These are phyloP conservation scores for mouse (Mus musculus) DNA, from an alignment of 2,113 vertebrate genomes.

Conservation along the genomic window DNA sequence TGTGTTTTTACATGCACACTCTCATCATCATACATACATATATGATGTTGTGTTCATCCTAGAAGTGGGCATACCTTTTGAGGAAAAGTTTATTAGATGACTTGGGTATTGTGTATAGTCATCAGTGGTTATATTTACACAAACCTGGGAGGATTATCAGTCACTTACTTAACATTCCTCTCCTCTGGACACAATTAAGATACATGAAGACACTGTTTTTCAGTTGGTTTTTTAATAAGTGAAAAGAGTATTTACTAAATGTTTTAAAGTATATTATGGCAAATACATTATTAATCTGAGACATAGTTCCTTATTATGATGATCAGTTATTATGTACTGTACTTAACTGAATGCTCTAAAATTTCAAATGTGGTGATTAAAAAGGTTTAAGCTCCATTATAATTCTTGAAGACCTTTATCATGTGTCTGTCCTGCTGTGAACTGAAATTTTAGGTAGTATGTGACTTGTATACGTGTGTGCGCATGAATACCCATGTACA, in stretches of 20 bases:
- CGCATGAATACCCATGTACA: not conserved
- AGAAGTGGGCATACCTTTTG: not conserved
- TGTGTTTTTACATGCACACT: too few relatives aligned
- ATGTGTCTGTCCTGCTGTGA: not conserved
- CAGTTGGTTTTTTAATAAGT: not conserved
- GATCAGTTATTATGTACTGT: not conserved
- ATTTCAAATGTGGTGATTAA: not conserved
- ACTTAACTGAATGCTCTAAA: fast-evolving
- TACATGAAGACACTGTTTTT: not conserved
- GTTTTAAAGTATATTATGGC: not conserved
- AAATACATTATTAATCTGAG: not conserved
- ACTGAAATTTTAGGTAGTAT: not conserved
- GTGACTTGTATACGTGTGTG: not conserved
- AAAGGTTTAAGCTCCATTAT: not conserved
- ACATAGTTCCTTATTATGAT: not conserved
- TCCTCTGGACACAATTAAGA: not conserved
- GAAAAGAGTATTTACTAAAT: not conserved
- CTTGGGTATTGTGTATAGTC: not conserved
- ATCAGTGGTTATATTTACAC: not conserved
- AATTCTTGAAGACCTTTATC: not conserved
- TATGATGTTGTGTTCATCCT: too few relatives aligned
- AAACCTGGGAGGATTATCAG: not conserved
- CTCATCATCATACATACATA: not conserved
- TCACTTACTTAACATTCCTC: not conserved
- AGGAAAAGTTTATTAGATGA: not conserved